Conservation (phyloP, 2,797 vertebrate species). For the Urosaurus nigricauda region DNA sequence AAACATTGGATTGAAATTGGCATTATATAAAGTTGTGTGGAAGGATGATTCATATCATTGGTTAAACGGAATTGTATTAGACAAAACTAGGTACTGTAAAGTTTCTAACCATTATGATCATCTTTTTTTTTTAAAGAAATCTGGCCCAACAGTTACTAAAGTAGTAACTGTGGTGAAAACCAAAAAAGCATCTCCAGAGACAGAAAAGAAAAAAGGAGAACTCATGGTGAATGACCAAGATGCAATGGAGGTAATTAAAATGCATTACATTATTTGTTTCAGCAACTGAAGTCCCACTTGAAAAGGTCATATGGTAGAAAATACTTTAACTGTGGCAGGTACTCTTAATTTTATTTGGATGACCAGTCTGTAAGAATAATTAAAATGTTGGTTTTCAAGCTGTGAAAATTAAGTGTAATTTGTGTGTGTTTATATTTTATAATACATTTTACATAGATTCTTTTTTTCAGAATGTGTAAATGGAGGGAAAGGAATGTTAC, state of each 20-base stretch:
- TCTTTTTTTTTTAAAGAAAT: slow-evolving; percentile 85
- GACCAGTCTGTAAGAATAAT: neutral
- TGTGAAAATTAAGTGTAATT: neutral
- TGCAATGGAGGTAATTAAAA: slow-evolving; percentile 92
- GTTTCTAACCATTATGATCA: rapidly evolving
- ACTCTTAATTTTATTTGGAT: neutral
- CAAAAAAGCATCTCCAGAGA: slow-evolving; percentile 88
- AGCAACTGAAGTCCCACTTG: neutral
- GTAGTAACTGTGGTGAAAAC: slow-evolving; percentile 95
- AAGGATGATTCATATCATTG: rapidly evolving
- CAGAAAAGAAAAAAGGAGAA: slow-evolving; percentile 97
- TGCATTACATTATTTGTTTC: neutral
- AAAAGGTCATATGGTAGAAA: neutral
- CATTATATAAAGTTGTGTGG: neutral
- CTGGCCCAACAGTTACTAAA: slow-evolving; percentile 92
- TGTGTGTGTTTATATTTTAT: neutral
- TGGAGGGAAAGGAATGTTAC: neutral
- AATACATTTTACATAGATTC: neutral
- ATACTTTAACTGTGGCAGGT: neutral
- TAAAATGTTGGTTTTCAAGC: neutral
- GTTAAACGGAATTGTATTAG: neutral
- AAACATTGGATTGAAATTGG: neutral
- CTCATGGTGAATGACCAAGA: slow-evolving; percentile 99
- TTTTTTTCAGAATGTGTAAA: neutral
- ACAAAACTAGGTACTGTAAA: neutral